Base-by-base conservation (phyloP, 1,140 invertebrate species). In the Zaprionus taronus region DNA sequence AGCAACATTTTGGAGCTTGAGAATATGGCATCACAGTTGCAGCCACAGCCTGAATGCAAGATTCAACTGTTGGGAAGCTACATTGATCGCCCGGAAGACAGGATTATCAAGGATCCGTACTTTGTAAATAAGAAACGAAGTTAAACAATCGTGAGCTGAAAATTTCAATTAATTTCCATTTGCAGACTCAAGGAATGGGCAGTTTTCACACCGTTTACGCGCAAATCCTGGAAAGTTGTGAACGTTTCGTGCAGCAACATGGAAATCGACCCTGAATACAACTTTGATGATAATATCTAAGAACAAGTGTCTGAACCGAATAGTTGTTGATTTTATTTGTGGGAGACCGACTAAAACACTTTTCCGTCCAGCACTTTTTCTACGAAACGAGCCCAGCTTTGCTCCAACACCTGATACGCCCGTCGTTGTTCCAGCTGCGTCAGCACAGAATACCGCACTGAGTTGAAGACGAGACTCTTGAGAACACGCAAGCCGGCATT, bases 101-200 rank as follows among this genome's bases (percentile, higher is more conserved):
- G 94, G 65, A 96, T 97, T 77, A 97, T 99, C 85, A 93, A 95
- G 86, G 97, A 99, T 94, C 97, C 97, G 22, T 97, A 98, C 92
- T 98, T 97, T 95, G 97, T 96, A 93, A 93, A 41, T 61, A 67
- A 9, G n/a, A 5, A 1, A 12, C 11, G 22, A 26, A 24, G n/a
- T 34, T 34, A 9, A 34, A 34, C 11, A 11, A 20, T 28, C 20
- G 0, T 7, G 9, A 49, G 31, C 9, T 41, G 2, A 2, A 2
- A 26, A 47, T 31, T 62, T 9, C 5, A n/a, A 47, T 6, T n/a
- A 24, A 67, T 56, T 61, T 26, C 5, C 12, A 31, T 47, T 79
- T 57, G 12, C 68, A 92, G 91, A 78, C 67, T 28, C 62, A 57
- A 17, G 82, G 81, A 24, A 89, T 92, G 72, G 70, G 72, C 20